Evolutionary conservation across 1,140 invertebrate species (phyloP).

Genomic region (Matsumurasca onukii): DNA sequence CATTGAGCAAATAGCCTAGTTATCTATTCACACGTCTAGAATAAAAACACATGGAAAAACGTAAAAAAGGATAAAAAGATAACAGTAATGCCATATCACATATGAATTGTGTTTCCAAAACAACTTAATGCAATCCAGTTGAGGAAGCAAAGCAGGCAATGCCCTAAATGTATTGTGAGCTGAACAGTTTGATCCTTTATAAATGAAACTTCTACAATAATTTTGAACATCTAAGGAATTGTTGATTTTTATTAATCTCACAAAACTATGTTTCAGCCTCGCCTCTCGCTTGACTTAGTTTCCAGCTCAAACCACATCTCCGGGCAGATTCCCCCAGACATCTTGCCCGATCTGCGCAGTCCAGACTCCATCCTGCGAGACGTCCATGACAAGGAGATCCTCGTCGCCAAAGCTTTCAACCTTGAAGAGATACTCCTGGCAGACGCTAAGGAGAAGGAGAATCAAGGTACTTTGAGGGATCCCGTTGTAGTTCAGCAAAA

Average conservation of each 20-base stretch:
- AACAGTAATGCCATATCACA: no score
- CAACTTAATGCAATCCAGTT: no score
- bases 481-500: no score
- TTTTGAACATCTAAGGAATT: no score
- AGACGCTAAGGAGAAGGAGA: not conserved
- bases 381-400: slow-evolving; percentile 38
- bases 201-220: not conserved
- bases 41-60: no score
- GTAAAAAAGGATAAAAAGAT: no score
- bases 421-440: slow-evolving; percentile 33
- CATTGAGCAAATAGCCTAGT: no score
- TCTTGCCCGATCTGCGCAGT: slow-evolving; percentile 37
- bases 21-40: no score
- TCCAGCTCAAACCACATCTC: slow-evolving; percentile 1
- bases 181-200: not conserved
- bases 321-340: slow-evolving; percentile 28
- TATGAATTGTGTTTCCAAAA: no score
- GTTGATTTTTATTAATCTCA: no score
- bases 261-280: slow-evolving; percentile 8
- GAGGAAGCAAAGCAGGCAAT: no score
- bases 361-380: slow-evolving; percentile 41
- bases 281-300: slow-evolving; percentile 18
- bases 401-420: slow-evolving; percentile 38
- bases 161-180: not conserved
- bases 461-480: no score